Conservation (phyloP, 2,888 invertebrate genomes). For the Aleiodes testaceus region DNA sequence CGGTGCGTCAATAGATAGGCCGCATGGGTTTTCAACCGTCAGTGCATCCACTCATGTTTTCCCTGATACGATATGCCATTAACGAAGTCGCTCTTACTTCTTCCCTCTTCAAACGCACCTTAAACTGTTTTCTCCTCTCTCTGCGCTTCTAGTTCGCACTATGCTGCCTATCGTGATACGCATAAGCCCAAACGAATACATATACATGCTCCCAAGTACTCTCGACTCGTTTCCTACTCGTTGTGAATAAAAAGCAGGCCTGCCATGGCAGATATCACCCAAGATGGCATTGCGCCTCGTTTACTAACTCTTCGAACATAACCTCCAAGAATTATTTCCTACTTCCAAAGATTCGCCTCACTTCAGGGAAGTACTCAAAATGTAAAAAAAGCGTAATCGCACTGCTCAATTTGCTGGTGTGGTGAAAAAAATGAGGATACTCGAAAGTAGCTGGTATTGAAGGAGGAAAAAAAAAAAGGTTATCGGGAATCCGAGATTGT, state of each 20-base stretch:
- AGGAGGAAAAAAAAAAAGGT: slow-evolving; percentile 11
- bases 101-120: neutral
- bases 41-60: slow-evolving; percentile 10
- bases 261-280: slow-evolving; percentile 19
- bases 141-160: neutral
- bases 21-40: neutral
- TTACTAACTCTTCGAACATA: slow-evolving; percentile 27
- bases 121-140: neutral
- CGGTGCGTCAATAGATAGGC: slow-evolving; percentile 1
- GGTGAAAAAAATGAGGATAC: neutral
- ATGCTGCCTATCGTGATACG: slow-evolving; percentile 20
- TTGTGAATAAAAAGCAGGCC: slow-evolving; percentile 37
- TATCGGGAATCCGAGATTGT: slow-evolving; percentile 54
- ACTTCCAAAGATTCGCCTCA: neutral
- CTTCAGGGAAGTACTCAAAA: neutral
- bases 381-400: neutral
- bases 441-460: slow-evolving; percentile 1
- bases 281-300: slow-evolving; percentile 34
- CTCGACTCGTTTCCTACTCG: slow-evolving; percentile 35
- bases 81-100: slow-evolving; percentile 14
- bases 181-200: neutral
- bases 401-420: neutral
- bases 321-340: neutral
- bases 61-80: slow-evolving; percentile 31
- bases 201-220: slow-evolving; percentile 5